Evolutionary conservation across 2,888 invertebrate species (phyloP).

Genomic region (Aphodius sticticus): DNA sequence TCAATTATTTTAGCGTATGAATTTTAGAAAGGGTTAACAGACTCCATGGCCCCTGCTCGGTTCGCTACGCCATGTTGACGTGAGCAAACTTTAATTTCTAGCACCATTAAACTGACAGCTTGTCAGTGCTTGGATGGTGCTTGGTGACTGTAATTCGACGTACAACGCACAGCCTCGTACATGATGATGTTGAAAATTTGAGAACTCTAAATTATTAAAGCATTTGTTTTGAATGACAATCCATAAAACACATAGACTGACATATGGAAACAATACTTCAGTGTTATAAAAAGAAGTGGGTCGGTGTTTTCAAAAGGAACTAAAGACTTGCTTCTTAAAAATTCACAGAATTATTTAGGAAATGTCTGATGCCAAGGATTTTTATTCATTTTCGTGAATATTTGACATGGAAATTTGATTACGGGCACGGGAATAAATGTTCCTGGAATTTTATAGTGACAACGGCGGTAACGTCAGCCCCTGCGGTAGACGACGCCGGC

Average conservation of each 20-base stretch:
- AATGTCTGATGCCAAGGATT: neutral
- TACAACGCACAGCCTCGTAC: slow-evolving; percentile 38
- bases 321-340: neutral
- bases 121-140: slow-evolving; percentile 51
- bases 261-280: no score
- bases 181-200: no score
- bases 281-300: no score
- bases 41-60: neutral
- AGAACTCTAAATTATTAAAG: no score
- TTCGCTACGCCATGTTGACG: slow-evolving; percentile 20
- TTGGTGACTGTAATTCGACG: slow-evolving; percentile 52
- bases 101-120: slow-evolving; percentile 51
- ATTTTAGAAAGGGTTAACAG: slow-evolving; percentile 33
- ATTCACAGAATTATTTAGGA: neutral
- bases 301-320: no score
- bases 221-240: no score
- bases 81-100: slow-evolving; percentile 49
- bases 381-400: neutral
- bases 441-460: slow-evolving; percentile 30
- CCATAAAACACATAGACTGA: no score
- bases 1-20: slow-evolving; percentile 37
- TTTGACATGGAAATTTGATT: slow-evolving; percentile 19
- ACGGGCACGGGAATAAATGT: slow-evolving; percentile 26
- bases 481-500: neutral
- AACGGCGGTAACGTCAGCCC: slow-evolving; percentile 22